Evolutionary conservation across 2,113 vertebrate genomes (phyloP).

Genomic region (Arizona elegans): DNA sequence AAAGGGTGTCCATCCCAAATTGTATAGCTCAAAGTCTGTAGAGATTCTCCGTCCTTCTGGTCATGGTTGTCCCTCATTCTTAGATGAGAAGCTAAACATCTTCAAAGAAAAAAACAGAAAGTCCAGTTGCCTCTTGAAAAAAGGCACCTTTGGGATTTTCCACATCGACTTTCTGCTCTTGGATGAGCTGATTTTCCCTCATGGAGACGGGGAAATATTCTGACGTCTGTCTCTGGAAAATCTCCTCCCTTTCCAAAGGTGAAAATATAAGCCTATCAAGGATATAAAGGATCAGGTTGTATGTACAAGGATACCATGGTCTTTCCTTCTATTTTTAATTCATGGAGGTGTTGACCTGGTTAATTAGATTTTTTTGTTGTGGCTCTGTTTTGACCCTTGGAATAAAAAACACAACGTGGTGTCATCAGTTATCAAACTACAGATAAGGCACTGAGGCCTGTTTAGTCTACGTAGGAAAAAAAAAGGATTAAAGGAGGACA

Average conservation of each 20-base stretch:
- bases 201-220: fast-evolving
- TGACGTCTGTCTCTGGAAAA: background rate
- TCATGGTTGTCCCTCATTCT: no score
- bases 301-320: slow-evolving; percentile 20
- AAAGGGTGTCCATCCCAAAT: no score
- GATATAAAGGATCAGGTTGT: slow-evolving; percentile 23
- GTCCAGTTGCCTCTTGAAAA: no score
- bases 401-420: background rate
- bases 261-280: background rate
- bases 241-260: background rate
- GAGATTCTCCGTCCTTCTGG: no score
- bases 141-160: background rate
- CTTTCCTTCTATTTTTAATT: slow-evolving; percentile 60
- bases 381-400: slow-evolving; percentile 46
- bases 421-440: background rate
- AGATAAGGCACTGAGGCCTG: background rate
- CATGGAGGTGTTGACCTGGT: slow-evolving; percentile 55
- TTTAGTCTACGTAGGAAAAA: background rate
- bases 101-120: no score
- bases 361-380: slow-evolving; percentile 58
- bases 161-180: background rate
- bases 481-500: background rate
- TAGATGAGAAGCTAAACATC: no score
- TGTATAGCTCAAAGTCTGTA: no score
- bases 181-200: slow-evolving; percentile 9